Percentiles rank a stretch among this genome's conserved stretches.
Evolutionary conservation across 2,113 vertebrate species (phyloP).

Genomic region (Festucalex cinctus): DNA sequence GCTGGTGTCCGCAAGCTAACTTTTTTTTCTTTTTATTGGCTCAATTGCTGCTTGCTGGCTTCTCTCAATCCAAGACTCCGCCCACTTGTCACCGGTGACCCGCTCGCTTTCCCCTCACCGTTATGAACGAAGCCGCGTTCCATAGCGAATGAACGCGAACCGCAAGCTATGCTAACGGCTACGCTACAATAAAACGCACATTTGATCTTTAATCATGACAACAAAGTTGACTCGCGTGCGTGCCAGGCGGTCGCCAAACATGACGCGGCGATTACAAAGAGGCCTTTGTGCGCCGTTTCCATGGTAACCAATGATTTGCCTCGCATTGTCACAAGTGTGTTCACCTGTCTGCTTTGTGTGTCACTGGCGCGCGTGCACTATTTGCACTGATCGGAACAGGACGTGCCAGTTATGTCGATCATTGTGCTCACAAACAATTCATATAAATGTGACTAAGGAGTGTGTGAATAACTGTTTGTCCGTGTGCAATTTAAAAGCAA

Average conservation of each 20-base stretch:
- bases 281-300: conserved; percentile 40
- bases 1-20: not conserved
- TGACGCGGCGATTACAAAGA: not conserved
- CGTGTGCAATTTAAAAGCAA: conserved; percentile 5
- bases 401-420: no score
- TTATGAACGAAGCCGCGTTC: no score
- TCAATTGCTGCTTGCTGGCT: not conserved
- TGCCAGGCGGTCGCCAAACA: not conserved
- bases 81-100: not conserved
- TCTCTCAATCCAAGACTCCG: not conserved
- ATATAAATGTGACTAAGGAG: not conserved
- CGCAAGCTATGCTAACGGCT: no score
- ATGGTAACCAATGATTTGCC: conserved; percentile 31
- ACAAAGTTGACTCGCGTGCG: conserved; percentile 1
- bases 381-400: not conserved
- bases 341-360: conserved; percentile 35
- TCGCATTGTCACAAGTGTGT: conserved; percentile 27
- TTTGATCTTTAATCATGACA: no score
- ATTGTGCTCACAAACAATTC: no score
- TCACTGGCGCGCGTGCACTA: not conserved
- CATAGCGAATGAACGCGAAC: no score
- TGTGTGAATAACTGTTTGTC: not conserved
- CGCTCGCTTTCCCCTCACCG: not conserved
- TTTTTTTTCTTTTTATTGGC: not conserved
- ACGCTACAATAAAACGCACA: no score